Conservation (phyloP, 2,113 vertebrate genomes). For the Rattus norvegicus region GRCr8 NC_086026.1:92957001-92957500, state of each 20-base stretch:
- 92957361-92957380: neutral
- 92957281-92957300: neutral
- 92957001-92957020: neutral
- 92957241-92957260: neutral
- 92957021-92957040: neutral
- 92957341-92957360: neutral
- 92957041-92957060: neutral
- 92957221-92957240: neutral
- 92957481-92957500: too few species aligned
- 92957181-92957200: neutral
- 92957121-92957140: neutral
- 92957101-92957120: neutral
- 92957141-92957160: neutral
- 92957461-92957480: too few species aligned
- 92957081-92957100: neutral
- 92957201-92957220: neutral
- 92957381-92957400: neutral
- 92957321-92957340: neutral
- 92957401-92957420: neutral
- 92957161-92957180: constrained; percentile 10
- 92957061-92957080: neutral
- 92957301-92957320: neutral
- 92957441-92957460: too few species aligned
- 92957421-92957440: neutral
- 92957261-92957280: constrained; percentile 13